Evolutionary conservation across 2,888 invertebrate genomes (phyloP).

Genomic region (Fragum whitleyi): DNA sequence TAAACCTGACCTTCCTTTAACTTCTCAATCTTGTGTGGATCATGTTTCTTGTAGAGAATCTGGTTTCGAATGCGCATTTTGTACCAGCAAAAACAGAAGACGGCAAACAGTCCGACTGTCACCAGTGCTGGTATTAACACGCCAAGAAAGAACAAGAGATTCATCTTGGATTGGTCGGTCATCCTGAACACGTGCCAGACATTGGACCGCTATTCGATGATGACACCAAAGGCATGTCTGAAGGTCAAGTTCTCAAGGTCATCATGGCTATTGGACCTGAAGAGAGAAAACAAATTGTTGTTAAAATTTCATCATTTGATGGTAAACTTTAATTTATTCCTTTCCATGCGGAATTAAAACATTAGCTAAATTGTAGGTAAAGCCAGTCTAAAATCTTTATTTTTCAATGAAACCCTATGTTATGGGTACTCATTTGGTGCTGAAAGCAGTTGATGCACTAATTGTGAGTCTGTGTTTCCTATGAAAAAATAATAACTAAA

Average conservation of each 20-base stretch:
- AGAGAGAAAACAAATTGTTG: background rate
- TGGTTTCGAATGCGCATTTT: conserved; percentile 74
- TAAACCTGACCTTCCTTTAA: conserved; percentile 65
- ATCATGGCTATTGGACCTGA: background rate
- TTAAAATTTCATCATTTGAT: no score
- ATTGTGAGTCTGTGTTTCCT: no score
- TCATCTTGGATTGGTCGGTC: conserved; percentile 71
- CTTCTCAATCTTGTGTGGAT: conserved; percentile 73
- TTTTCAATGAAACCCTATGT: no score
- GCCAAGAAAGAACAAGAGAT: conserved; percentile 81
- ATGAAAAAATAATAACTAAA: no score
- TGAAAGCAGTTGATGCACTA: no score
- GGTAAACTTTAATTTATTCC: no score
- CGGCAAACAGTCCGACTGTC: conserved; percentile 79
- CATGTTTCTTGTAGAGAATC: conserved; percentile 77
- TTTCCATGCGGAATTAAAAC: no score
- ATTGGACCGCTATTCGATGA: background rate
- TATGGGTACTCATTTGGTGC: no score
- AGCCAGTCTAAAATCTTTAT: no score
- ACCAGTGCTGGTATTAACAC: conserved; percentile 81
- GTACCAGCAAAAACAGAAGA: conserved; percentile 82
- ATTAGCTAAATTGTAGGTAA: no score
- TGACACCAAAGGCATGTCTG: background rate
- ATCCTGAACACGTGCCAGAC: conserved; percentile 48
- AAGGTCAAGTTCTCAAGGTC: background rate